These are phyloP conservation scores for Willisornis vidua DNA, from an alignment of 2,113 vertebrate species.

Conservation along the genomic window DNA sequence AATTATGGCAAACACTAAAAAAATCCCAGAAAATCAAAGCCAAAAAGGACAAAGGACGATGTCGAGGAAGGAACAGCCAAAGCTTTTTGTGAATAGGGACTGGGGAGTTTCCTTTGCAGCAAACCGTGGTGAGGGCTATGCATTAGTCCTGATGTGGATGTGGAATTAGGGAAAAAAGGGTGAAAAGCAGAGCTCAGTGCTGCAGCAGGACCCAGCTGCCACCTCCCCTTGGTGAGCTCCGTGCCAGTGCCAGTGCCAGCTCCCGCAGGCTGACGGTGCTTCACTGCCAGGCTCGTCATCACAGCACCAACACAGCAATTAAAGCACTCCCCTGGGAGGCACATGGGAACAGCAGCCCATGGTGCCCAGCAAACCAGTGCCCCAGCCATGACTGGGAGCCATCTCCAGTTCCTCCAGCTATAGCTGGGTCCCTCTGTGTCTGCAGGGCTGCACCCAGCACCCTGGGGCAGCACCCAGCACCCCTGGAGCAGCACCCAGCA, in stretches of 20 bases:
- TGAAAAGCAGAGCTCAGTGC: not conserved
- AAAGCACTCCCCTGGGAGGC: not conserved
- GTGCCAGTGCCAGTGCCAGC: not conserved
- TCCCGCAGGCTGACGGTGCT: not conserved
- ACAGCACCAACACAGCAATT: not conserved
- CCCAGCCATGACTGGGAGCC: not conserved
- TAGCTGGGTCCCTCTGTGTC: fast-evolving
- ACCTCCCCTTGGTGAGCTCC: not conserved
- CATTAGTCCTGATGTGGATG: fast-evolving
- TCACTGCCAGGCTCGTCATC: not conserved
- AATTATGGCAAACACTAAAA: not conserved
- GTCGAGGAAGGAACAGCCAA: not conserved
- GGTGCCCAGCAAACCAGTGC: fast-evolving
- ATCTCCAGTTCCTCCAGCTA: fast-evolving
- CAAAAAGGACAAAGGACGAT: not conserved
- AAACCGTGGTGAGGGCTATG: fast-evolving
- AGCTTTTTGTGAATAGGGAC: not conserved
- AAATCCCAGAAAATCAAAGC: not conserved
- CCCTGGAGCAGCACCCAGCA: too few species aligned
- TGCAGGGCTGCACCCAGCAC: not conserved
- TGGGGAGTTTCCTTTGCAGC: not conserved
- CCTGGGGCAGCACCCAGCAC: not conserved
- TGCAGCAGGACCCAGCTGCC: not conserved
- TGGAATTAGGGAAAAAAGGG: not conserved
- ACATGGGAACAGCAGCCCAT: fast-evolving